These are phyloP conservation scores for Takifugu bimaculatus DNA, from an alignment of 2,113 vertebrate species.

Conservation along the genomic window DNA sequence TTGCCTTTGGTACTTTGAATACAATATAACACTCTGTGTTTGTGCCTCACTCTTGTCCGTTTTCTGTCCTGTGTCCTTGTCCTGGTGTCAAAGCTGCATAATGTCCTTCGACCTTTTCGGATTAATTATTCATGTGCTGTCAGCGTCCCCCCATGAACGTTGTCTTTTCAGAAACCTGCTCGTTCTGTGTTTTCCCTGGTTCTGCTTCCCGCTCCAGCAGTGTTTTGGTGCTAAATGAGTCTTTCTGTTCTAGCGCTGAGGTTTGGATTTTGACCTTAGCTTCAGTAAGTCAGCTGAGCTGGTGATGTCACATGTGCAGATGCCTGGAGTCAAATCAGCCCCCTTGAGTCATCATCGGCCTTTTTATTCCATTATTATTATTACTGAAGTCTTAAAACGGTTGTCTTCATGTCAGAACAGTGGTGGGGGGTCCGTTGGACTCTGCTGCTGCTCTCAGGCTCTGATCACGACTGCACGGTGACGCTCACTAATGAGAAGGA, in stretches of 20 bases:
- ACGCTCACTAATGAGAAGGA: too few relatives aligned
- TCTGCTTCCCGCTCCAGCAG: constrained; percentile 9
- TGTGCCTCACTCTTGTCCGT: constrained; percentile 10
- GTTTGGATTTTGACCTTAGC: not conserved
- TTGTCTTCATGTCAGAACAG: constrained; percentile 54
- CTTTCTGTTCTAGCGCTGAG: constrained; percentile 26
- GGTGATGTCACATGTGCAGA: constrained; percentile 16
- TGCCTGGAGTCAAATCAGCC: constrained; percentile 33
- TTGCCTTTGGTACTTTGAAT: constrained; percentile 63
- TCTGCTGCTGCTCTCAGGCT: too few relatives aligned
- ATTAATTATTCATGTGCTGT: constrained; percentile 42
- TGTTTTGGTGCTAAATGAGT: constrained; percentile 8
- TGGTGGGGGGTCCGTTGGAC: too few relatives aligned
- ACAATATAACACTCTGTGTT: constrained; percentile 22
- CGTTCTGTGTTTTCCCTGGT: constrained; percentile 10
- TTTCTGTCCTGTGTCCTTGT: constrained; percentile 33
- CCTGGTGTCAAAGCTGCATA: constrained; percentile 51
- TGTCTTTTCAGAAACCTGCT: constrained; percentile 35
- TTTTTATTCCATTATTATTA: not conserved
- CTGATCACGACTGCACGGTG: too few relatives aligned
- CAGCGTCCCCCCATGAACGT: constrained; percentile 22
- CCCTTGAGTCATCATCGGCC: constrained; percentile 36
- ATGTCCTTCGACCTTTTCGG: constrained; percentile 33
- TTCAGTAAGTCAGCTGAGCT: not conserved
- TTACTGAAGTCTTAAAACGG: constrained; percentile 62